Evolutionary conservation across 2,113 vertebrate species (phyloP).

Genomic region (Aldabrachelys gigantea): DNA sequence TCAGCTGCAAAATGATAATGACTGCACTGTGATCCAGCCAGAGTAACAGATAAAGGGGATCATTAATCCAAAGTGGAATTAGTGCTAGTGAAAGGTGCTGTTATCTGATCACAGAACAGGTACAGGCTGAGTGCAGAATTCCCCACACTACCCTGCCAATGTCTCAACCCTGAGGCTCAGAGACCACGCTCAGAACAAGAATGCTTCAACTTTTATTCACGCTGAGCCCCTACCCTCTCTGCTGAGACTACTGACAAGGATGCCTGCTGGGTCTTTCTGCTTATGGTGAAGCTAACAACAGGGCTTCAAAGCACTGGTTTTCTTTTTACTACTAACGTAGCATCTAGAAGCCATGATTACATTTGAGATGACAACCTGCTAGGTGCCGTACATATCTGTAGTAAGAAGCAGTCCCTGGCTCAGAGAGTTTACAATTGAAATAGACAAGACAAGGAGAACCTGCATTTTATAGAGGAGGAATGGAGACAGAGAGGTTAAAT

Average conservation of each 20-base stretch:
- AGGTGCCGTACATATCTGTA: background rate
- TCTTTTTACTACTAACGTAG: background rate
- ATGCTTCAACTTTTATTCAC: background rate
- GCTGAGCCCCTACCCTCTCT: background rate
- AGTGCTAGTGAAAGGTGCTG: background rate
- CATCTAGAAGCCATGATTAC: background rate
- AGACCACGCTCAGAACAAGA: background rate
- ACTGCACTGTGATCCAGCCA: background rate
- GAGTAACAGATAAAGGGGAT: background rate
- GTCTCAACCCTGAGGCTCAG: rapidly evolving
- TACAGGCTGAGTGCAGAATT: background rate
- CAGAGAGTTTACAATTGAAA: background rate
- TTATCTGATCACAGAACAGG: background rate
- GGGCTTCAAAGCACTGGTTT: background rate
- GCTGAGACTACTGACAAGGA: background rate
- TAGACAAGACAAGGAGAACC: constrained; percentile 1
- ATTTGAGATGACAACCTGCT: background rate
- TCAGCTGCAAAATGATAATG: background rate
- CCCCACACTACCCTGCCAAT: background rate
- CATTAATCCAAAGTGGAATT: background rate
- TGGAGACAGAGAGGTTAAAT: background rate
- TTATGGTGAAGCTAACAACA: background rate
- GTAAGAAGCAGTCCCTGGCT: background rate
- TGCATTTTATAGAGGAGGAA: background rate
- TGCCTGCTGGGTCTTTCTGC: background rate